phyloP scores from a whole-genome alignment of 2,113 vertebrate species.

The Turnix velox region DNA sequence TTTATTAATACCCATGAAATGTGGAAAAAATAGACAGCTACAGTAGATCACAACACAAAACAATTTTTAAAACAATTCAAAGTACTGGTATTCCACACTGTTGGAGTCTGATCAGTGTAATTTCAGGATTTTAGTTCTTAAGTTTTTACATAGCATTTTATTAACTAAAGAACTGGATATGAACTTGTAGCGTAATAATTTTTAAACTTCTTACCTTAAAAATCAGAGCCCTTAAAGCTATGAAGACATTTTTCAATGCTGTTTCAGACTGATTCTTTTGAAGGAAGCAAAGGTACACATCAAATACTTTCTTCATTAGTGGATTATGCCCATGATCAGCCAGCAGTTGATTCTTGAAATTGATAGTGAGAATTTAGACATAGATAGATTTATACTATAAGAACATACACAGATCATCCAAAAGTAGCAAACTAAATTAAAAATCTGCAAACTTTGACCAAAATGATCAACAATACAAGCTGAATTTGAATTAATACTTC shows the following conservation, averaged over 20 bases:
- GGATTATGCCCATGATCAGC: constrained; percentile 93
- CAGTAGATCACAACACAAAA: background rate
- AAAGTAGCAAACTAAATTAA: background rate
- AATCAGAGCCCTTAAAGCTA: constrained; percentile 90
- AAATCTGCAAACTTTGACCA: background rate
- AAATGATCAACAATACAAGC: background rate
- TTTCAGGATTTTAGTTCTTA: background rate
- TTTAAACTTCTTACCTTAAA: constrained; percentile 83
- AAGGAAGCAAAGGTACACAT: constrained; percentile 94
- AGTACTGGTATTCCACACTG: background rate
- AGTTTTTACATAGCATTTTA: background rate
- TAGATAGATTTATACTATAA: background rate
- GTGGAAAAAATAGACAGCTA: background rate
- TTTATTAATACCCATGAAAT: background rate
- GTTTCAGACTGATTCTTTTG: constrained; percentile 96
- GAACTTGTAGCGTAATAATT: background rate
- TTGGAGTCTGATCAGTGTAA: background rate
- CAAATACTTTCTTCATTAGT: constrained; percentile 98
- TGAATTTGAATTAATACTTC: background rate
- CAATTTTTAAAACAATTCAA: background rate
- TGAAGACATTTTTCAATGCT: constrained; percentile 93
- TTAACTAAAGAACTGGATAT: background rate
- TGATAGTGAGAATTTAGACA: background rate
- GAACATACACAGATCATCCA: background rate
- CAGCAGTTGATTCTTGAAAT: constrained; percentile 87